These are phyloP conservation scores for Apodemus speciosus DNA, from an alignment of 2,113 vertebrate genomes.

Conservation along the genomic window DNA sequence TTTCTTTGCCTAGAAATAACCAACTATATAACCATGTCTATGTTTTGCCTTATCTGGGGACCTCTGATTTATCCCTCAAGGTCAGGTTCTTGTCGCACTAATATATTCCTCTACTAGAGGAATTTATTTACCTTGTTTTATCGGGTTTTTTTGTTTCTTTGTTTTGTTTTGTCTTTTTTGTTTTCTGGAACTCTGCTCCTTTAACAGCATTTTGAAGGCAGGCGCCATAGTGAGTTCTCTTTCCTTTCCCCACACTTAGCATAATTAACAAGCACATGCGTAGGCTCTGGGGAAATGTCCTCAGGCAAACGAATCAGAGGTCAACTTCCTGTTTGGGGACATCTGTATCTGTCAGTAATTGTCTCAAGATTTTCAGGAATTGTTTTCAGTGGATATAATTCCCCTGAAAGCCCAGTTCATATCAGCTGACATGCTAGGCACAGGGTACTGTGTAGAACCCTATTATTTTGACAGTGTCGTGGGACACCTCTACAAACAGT, in stretches of 20 bases:
- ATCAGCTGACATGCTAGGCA: neutral
- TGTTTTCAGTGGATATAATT: constrained; percentile 7
- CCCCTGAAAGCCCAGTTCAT: constrained; percentile 24
- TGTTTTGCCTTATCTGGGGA: neutral
- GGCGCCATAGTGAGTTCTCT: neutral
- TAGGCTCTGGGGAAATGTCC: neutral
- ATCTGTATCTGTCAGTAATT: neutral
- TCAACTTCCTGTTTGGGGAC: constrained; percentile 3
- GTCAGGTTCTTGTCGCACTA: neutral
- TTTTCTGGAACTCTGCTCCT: neutral
- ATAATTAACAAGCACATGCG: neutral
- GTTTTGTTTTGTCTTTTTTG: neutral
- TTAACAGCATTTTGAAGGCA: neutral
- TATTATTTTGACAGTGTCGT: neutral
- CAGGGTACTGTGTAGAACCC: neutral
- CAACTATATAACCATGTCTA: neutral
- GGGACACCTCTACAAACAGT: neutral
- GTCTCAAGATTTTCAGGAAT: neutral
- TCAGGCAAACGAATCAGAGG: neutral
- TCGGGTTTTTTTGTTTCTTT: neutral
- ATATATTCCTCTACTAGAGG: neutral
- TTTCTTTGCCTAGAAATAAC: constrained; percentile 34
- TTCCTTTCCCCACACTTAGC: neutral
- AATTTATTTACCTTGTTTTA: constrained; percentile 9
- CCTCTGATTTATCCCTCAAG: constrained; percentile 4